Evolutionary conservation across 2,797 vertebrate species (phyloP), one percentile per base, ranked within the genome.

Genomic region (Rallus crepitans): DNA sequence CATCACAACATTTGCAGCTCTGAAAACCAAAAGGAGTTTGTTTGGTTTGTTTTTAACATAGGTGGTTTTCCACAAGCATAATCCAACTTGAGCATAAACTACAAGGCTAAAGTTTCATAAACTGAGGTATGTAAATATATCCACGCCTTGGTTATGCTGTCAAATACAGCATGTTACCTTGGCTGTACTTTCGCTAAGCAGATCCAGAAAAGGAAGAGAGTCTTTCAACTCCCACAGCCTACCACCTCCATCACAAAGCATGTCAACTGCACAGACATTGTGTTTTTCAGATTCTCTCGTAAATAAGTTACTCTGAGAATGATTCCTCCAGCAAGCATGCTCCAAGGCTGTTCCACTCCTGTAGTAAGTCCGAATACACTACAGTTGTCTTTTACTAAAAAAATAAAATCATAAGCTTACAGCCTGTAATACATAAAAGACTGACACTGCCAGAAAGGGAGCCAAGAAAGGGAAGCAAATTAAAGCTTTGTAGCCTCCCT

Each of bases 181-280:
- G 6, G n/a, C 21, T 90, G 61, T 50, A 78, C 9, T 78, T 87
- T 5, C 57, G 59, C 37, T 21, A 77, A 35, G 42, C 57, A 86
- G 39, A 89, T 37, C 31, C 71, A 94, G 87, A 86, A 79, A 90
- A 82, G 28, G 45, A 94, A 94, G 8, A 52, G 89, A 65, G 45
- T 63, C 77, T 89, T 79, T 45, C 60, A 66, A 33, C 45, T 30
- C 82, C 63, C 70, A 70, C 75, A 79, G 63, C 60, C 77, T 59
- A 66, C 59, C 66, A 92, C 70, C 56, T 82, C 77, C 66, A 79
- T 6, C 25, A 81, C 57, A 76, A 86, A 92, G 59, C 48, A 53
- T 60, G 61, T 42, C 56, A 73, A 42, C 59, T 88, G 89, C 12
- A 15, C 35, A 96, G 52, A 89, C 48, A 23, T 5, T 0, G 5